phyloP scores from a whole-genome alignment of 2,113 vertebrate genomes.

The Zeus faber region DNA sequence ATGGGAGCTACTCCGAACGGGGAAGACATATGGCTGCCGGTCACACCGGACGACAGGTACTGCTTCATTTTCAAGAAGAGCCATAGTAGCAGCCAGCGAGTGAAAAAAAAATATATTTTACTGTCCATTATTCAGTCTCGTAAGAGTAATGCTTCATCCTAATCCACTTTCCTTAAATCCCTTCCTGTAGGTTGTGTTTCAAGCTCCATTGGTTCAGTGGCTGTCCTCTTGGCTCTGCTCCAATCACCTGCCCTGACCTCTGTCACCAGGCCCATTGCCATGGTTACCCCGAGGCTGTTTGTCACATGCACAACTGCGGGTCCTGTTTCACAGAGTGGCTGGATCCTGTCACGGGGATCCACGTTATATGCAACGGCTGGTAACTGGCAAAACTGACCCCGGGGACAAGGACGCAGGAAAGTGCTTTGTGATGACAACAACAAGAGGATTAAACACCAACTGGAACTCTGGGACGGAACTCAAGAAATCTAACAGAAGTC shows the following conservation, averaged over 20 bases:
- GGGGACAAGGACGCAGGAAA: too few relatives aligned
- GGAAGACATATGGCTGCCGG: slow-evolving; percentile 43
- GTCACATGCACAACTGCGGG: slow-evolving; percentile 46
- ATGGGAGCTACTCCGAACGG: slow-evolving; percentile 19
- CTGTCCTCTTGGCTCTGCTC: slow-evolving; percentile 52
- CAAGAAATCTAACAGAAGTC: too few relatives aligned
- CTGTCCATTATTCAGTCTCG: too few relatives aligned
- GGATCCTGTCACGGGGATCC: slow-evolving; percentile 36
- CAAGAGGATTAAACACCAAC: too few relatives aligned
- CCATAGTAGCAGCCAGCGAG: too few relatives aligned
- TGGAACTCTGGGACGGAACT: too few relatives aligned
- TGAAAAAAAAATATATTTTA: slow-evolving; percentile 1
- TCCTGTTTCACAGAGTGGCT: slow-evolving; percentile 61
- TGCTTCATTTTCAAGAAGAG: too few relatives aligned
- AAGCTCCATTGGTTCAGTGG: slow-evolving; percentile 56
- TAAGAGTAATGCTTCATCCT: neutral
- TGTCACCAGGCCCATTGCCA: slow-evolving; percentile 41
- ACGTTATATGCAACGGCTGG: slow-evolving; percentile 53
- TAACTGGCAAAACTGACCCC: slow-evolving; percentile 15
- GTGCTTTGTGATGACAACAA: too few relatives aligned
- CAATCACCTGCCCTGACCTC: slow-evolving; percentile 54
- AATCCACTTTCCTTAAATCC: neutral
- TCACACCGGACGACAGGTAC: slow-evolving; percentile 60
- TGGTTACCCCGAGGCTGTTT: slow-evolving; percentile 38
- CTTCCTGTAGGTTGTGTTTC: slow-evolving; percentile 54